Base-by-base conservation (phyloP, 1,140 invertebrate species). In the Catajapyx aquilonaris region DNA sequence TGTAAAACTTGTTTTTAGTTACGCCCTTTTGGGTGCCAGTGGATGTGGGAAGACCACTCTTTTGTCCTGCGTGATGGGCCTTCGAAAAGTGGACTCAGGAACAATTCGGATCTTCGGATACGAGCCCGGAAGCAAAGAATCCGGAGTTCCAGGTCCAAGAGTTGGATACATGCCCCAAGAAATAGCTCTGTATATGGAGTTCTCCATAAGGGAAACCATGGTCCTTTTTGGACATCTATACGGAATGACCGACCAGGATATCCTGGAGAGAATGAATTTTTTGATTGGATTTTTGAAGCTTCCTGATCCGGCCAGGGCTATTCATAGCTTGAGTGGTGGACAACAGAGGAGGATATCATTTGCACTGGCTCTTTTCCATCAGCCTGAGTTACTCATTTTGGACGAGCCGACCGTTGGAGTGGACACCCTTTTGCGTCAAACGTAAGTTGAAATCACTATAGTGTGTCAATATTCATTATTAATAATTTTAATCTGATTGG, bases 191-290 rank as follows among this genome's bases (percentile, higher is more conserved):
- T 95, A 90, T 54, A 81, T 81, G 1, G 86, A 94, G 56, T 91
- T 96, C 56, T 83, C 85, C 0, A 95, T 94, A 42, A 70, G 73
- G 40, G 91, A 96, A 54, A 94, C 88, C 0, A 78, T 95, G 70
- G 73, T 81, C 62, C 95, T 93, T 53, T 95, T 95, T 56, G 90
- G 90, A n/a, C 81, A 84, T 69, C 79, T 95, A 46, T 86, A 88
- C 52, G 80, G 83, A 37, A 90, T 95, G 84, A 64, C 69, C 46
- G 74, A 74, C 3, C 54, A 62, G 20, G 74, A 83, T 53, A 84
- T 93, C 39, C 60, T 69, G 13, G 73, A 81, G 42, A 69, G 86
- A 47, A 69, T 85, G 41, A 68, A 77, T 41, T 95, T 95, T 59
- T 63, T 96, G 2, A 55, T 94, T 1, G 75, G 84, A 49, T 90